A percentile compares a stretch with the other conserved stretches of the same genome.
phyloP scores from a whole-genome alignment of 2,113 vertebrate genomes.

The Scomber colias region DNA sequence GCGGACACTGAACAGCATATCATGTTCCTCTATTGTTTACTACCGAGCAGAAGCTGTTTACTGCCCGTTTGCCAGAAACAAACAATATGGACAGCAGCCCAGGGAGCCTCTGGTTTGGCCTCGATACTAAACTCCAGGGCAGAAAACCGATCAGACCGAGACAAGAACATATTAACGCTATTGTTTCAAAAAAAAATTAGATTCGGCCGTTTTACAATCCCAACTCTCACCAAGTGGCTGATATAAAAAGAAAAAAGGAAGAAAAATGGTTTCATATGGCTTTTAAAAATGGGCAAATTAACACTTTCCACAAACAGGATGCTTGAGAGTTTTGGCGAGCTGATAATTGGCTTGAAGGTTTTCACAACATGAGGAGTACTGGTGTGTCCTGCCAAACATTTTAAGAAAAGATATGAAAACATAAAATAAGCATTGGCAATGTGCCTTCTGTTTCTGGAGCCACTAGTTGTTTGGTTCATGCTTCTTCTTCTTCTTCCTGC shows the following conservation, averaged over 20 bases:
- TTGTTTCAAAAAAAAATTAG: conserved; percentile 4
- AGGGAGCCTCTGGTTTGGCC: conserved; percentile 19
- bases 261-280: not conserved
- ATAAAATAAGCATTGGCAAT: conserved; percentile 16
- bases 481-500: not conserved
- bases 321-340: conserved; percentile 5
- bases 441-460: conserved; percentile 11
- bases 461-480: not conserved
- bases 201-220: conserved; percentile 5
- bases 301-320: not conserved
- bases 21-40: conserved; percentile 40
- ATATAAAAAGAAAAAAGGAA: not conserved
- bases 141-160: conserved; percentile 1
- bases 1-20: conserved; percentile 11
- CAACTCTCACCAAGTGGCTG: not conserved
- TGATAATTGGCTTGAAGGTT: not conserved
- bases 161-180: conserved; percentile 23
- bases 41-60: conserved; percentile 19
- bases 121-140: conserved; percentile 21
- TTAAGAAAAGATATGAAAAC: conserved; percentile 18
- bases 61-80: conserved; percentile 39
- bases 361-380: not conserved
- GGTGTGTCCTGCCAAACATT: conserved; percentile 31
- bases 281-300: conserved; percentile 6
- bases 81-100: conserved; percentile 43